Conservation (phyloP, 2,888 invertebrate species). For the Acronicta psi region DNA sequence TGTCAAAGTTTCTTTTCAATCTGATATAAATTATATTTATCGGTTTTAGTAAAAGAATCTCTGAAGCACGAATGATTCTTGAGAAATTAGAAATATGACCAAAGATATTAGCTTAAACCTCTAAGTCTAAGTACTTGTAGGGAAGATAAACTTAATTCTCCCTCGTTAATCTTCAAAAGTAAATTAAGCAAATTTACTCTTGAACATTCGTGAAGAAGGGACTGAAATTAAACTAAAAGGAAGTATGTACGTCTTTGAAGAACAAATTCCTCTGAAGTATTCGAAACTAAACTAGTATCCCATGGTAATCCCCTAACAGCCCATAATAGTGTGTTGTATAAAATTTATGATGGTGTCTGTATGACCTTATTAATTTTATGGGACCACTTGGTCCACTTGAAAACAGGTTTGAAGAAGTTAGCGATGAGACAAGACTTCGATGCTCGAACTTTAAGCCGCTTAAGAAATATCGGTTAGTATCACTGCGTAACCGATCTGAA, state of each 20-base stretch:
- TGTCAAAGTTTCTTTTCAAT: constrained; percentile 39
- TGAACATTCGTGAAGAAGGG: background rate
- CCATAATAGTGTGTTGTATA: constrained; percentile 68
- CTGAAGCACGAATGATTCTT: constrained; percentile 34
- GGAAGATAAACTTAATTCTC: constrained; percentile 3
- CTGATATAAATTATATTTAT: constrained; percentile 36
- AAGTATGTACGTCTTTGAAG: constrained; percentile 8
- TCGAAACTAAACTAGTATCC: constrained; percentile 40
- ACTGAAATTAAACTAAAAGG: constrained; percentile 1
- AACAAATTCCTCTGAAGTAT: constrained; percentile 37
- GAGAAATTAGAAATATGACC: constrained; percentile 15
- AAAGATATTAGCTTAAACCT: constrained; percentile 15
- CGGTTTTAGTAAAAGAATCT: constrained; percentile 36
- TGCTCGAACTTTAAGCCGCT: constrained; percentile 48
- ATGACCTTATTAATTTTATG: constrained; percentile 86
- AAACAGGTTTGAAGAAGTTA: constrained; percentile 75
- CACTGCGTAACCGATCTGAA: constrained; percentile 43
- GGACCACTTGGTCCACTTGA: constrained; percentile 75
- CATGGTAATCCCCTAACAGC: constrained; percentile 60
- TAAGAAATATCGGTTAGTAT: constrained; percentile 62
- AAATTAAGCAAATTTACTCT: background rate
- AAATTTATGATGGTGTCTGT: constrained; percentile 73
- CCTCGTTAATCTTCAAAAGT: background rate
- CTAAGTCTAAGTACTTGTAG: constrained; percentile 16
- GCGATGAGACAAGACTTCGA: constrained; percentile 46